Conservation (phyloP, 1,140 invertebrate genomes). For the Drosophila funebris region DNA sequence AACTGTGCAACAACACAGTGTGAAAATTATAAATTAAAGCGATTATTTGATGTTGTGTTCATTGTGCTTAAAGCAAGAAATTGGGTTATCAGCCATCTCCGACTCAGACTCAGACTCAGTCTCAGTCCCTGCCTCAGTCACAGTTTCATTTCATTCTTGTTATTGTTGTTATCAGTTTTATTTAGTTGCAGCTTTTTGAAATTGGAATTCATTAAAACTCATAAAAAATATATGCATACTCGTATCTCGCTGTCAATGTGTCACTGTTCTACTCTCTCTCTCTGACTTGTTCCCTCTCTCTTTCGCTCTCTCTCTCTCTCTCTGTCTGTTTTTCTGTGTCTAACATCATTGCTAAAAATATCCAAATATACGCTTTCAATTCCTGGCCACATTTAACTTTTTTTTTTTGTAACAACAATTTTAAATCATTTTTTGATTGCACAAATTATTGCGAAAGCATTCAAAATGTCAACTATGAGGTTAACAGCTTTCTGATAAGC, state of each 20-base stretch:
- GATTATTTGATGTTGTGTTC: constrained; percentile 70
- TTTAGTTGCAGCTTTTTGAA: constrained; percentile 52
- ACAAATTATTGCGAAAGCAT: constrained; percentile 35
- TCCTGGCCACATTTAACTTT: constrained; percentile 11
- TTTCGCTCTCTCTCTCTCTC: neutral
- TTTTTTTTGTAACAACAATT: constrained; percentile 17
- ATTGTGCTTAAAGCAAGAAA: constrained; percentile 58
- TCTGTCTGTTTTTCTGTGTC: constrained; percentile 14
- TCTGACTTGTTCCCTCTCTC: neutral
- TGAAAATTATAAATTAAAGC: constrained; percentile 71
- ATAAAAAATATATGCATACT: constrained; percentile 30
- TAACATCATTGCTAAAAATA: constrained; percentile 72
- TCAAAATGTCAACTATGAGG: constrained; percentile 34
- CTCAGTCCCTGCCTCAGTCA: constrained; percentile 32
- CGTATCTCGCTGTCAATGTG: neutral
- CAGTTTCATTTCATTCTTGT: constrained; percentile 47
- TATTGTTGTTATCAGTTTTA: constrained; percentile 68
- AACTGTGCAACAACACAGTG: constrained; percentile 34
- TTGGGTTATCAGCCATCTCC: constrained; percentile 76
- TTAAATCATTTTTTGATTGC: constrained; percentile 51
- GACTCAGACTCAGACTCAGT: constrained; percentile 40
- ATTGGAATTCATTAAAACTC: constrained; percentile 72
- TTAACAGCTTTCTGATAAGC: constrained; percentile 29
- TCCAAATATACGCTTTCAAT: constrained; percentile 41
- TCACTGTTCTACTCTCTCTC: constrained; percentile 1